phyloP scores from a whole-genome alignment of 2,113 vertebrate genomes.

The Tragelaphus imberbis region DNA sequence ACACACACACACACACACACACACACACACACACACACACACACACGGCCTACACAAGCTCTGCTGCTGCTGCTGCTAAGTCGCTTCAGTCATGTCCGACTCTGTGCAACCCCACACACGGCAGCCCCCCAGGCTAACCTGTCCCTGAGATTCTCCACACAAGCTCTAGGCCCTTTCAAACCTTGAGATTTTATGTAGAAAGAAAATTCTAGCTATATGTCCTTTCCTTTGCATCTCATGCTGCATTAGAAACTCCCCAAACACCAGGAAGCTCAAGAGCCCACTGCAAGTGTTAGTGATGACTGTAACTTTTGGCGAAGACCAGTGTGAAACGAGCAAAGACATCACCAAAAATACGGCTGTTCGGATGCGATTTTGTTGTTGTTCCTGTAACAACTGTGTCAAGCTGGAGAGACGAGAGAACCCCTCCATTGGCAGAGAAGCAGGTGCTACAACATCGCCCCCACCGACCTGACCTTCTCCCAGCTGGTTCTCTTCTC shows the following conservation, averaged over 20 bases:
- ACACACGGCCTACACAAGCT: too few relatives aligned
- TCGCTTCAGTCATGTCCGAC: too few relatives aligned
- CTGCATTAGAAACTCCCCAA: not conserved
- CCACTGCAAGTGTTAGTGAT: not conserved
- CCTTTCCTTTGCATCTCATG: not conserved
- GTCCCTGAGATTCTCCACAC: too few relatives aligned
- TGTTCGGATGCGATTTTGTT: not conserved
- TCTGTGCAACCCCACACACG: too few relatives aligned
- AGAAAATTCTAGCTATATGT: not conserved
- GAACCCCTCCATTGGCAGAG: not conserved
- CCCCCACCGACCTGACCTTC: rapidly evolving
- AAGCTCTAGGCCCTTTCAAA: not conserved
- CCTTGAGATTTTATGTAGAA: not conserved
- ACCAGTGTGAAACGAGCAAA: not conserved
- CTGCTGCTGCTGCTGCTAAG: too few relatives aligned
- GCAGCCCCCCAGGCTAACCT: too few relatives aligned
- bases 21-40: not conserved
- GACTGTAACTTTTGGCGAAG: not conserved
- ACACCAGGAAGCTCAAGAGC: not conserved
- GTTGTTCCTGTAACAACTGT: not conserved
- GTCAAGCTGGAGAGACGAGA: rapidly evolving
- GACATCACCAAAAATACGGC: not conserved
- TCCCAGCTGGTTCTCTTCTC: not conserved
- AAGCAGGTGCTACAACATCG: rapidly evolving
- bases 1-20: too few relatives aligned